Base-by-base conservation (phyloP, 1,140 invertebrate species). In the Achatina immaculata region DNA sequence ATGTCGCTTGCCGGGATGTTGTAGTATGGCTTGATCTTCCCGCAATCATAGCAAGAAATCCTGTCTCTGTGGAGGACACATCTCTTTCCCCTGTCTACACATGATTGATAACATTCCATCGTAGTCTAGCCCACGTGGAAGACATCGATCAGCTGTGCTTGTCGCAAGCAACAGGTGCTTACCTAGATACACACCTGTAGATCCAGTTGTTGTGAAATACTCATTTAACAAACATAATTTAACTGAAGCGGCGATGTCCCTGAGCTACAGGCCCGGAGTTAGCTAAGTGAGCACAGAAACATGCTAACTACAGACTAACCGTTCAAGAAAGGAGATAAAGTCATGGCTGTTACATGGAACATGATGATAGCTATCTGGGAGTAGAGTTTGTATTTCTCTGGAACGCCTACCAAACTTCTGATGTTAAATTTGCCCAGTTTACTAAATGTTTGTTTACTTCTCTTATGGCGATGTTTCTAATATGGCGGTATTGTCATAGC, bases 81-180 rank as follows among this genome's bases (percentile, higher is more conserved):
- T 34, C 28, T 73, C 9, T 21, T 73, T 28, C 71, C 71, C 31
- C 4, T 21, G 71, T 73, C 71, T 14, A 36, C 71, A 36, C 71
- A 73, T 34, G 71, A 48, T 73, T 73, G 31, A 48, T 45, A 73
- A 73, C 71, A 73, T 51, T 73, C 71, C 71, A 73, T 73, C 34
- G 14, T 51, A 51, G 34, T 1, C 14, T 21, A 11, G 1, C 0
- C 43, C 21, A 42, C 43, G 28, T 3, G 21, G 68, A 69, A 40
- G 36, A 28, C 36, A 42, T 7, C 2, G 36, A 69, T 2, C 28
- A 66, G 24, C 65, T 31, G 19, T 31, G 1, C 6, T 62, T 28
- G 28, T 16, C 16, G 28, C 58, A 62, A 31, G 28, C 58, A 62
- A 28, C 58, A 31, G 28, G 28, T 62, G 16, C n/a, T n/a, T n/a